Conservation (phyloP, 2,888 invertebrate species). For the Charanyca ferruginea region DNA sequence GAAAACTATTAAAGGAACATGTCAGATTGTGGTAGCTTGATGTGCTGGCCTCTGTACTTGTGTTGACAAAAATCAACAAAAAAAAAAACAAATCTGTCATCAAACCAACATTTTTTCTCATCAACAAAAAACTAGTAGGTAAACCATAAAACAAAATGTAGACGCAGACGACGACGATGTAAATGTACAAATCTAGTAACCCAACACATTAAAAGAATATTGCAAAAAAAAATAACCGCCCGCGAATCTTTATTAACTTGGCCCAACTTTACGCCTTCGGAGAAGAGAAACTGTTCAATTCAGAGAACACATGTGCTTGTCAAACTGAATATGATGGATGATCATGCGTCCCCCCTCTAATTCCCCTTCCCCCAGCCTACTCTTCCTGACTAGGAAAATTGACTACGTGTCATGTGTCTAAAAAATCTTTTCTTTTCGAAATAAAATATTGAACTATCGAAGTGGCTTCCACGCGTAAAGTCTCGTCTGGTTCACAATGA, state of each 20-base stretch:
- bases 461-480: neutral
- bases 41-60: too few species aligned
- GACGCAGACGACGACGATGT: too few species aligned
- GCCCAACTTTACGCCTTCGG: slow-evolving; percentile 56
- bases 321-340: slow-evolving; percentile 85
- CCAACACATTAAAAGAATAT: neutral
- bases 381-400: slow-evolving; percentile 66
- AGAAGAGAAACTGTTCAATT: slow-evolving; percentile 79
- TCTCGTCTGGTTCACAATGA: neutral
- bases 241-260: slow-evolving; percentile 33
- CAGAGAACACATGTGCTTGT: slow-evolving; percentile 84
- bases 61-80: too few species aligned
- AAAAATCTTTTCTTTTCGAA: slow-evolving; percentile 37
- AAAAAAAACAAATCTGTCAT: too few species aligned
- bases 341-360: slow-evolving; percentile 54
- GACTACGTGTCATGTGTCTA: slow-evolving; percentile 63
- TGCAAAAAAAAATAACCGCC: neutral
- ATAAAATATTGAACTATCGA: slow-evolving; percentile 32
- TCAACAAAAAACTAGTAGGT: too few species aligned
- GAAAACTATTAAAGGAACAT: too few species aligned
- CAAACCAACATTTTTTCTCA: too few species aligned
- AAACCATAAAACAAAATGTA: too few species aligned
- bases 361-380: slow-evolving; percentile 53
- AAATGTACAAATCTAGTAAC: too few species aligned
- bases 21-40: too few species aligned